Conservation (phyloP, 92 coral and sea anemone genomes). For the Umimayanthus kanabou region DNA sequence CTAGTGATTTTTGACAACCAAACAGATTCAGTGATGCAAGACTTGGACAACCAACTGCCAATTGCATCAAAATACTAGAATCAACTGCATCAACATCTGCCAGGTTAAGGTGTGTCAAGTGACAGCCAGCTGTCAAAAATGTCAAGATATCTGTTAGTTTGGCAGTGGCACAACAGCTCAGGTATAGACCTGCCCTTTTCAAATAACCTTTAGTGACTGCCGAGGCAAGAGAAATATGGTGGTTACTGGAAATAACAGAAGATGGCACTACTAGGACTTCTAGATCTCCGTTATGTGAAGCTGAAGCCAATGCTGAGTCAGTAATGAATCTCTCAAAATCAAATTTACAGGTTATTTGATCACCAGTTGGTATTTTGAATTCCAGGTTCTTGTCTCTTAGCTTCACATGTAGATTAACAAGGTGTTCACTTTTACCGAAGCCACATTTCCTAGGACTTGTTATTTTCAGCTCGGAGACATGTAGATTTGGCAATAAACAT, state of each 20-base stretch:
- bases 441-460: neutral
- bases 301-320: slow-evolving; percentile 19
- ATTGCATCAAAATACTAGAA: slow-evolving; percentile 2
- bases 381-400: neutral
- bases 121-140: slow-evolving; percentile 1
- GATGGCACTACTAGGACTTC: neutral
- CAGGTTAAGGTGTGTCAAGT: slow-evolving; percentile 28
- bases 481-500: neutral
- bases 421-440: neutral
- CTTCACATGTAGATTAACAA: slow-evolving; percentile 1
- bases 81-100: neutral
- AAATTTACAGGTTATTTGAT: too few species aligned
- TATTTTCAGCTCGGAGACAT: slow-evolving; percentile 8
- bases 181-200: slow-evolving; percentile 1
- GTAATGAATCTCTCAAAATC: neutral
- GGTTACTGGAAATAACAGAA: neutral
- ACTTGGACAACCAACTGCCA: slow-evolving; percentile 27
- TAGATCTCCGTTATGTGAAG: slow-evolving; percentile 7
- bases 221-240: neutral
- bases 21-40: neutral
- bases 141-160: neutral
- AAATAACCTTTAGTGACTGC: slow-evolving; percentile 28
- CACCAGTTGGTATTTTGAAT: neutral
- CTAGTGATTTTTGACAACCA: slow-evolving; percentile 13
- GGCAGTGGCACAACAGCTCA: neutral